Evolutionary conservation across 1,140 invertebrate species (phyloP), one percentile per base, ranked within the genome.

Genomic region (Sycophaga agraensis): DNA sequence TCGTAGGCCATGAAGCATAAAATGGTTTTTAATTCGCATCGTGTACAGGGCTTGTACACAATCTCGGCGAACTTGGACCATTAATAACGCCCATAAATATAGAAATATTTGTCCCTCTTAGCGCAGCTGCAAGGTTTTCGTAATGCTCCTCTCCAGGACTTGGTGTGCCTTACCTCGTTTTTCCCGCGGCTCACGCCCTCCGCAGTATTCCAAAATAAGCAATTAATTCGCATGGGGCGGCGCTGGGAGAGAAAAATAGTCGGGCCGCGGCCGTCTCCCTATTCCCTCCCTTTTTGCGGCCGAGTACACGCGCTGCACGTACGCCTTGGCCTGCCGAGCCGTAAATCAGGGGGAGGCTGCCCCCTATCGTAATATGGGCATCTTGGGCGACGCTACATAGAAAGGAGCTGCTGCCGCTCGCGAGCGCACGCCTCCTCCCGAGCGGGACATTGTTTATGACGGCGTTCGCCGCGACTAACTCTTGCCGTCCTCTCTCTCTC

Each of bases 51-150:
- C 14, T 7, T 14, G 17, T 45, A 43, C 28, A 22, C 14, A 53
- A 53, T 53, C 49, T 45, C 17, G 8, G 48, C n/a, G 46, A 53
- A 19, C 48, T 17, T n/a, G 9, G n/a, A 37, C 58, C 58, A 60
- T 60, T 60, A 53, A 60, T 60, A 60, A 60, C 28, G 40, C 31
- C 19, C 50, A 60, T 60, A 60, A 60, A 60, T 60, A 61, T 35
- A 61, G 59, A 48, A 55, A 61, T 61, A 61, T 61, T 54, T 61
- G 59, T 60, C 50, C 31, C 24, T 22, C 17, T 22, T 14, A 42
- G 17, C 53, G 16, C 14, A 19, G 22, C 1, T 7, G 16, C 46
- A 17, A 55, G 22, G 22, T 46, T 56, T 46, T 46, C 54, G 26
- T 35, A 46, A 56, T 56, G 54, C 46, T 35, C 12, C 28, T 1